These are phyloP conservation scores for Peromyscus polionotus DNA, from an alignment of 2,113 vertebrate genomes.

Conservation along the genomic window DNA sequence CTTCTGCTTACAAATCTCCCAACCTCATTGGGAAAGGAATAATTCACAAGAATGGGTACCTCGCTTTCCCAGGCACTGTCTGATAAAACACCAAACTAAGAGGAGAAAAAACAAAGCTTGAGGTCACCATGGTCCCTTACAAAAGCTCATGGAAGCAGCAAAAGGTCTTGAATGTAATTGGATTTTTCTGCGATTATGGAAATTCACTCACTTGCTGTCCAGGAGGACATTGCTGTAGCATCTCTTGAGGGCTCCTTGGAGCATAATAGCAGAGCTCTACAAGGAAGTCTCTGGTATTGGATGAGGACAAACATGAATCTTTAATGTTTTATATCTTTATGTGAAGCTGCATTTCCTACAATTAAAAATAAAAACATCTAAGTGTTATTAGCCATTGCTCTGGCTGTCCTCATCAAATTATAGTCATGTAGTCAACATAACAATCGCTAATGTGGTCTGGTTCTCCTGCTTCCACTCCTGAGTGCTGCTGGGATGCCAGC, in stretches of 20 bases:
- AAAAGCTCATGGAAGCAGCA: neutral
- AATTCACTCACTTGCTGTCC: neutral
- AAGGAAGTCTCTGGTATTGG: neutral
- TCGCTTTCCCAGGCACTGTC: neutral
- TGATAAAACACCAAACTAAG: neutral
- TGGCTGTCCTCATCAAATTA: neutral
- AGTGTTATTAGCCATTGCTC: neutral
- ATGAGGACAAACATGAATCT: neutral
- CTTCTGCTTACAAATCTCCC: neutral
- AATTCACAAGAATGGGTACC: neutral
- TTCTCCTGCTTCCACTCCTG: neutral
- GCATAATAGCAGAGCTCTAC: neutral
- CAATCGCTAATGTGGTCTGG: neutral
- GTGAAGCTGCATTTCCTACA: neutral
- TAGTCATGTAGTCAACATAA: neutral
- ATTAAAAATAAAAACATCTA: neutral
- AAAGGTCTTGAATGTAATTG: neutral
- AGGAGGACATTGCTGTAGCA: neutral
- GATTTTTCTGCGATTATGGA: neutral
- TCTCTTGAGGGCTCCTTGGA: neutral
- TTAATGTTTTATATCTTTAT: neutral
- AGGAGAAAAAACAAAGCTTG: neutral
- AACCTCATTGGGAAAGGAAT: neutral
- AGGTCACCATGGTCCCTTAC: neutral
- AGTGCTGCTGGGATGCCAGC: neutral